Evolutionary conservation across 2,113 vertebrate genomes (phyloP).

Genomic region (Pachypanchax playfairii): DNA sequence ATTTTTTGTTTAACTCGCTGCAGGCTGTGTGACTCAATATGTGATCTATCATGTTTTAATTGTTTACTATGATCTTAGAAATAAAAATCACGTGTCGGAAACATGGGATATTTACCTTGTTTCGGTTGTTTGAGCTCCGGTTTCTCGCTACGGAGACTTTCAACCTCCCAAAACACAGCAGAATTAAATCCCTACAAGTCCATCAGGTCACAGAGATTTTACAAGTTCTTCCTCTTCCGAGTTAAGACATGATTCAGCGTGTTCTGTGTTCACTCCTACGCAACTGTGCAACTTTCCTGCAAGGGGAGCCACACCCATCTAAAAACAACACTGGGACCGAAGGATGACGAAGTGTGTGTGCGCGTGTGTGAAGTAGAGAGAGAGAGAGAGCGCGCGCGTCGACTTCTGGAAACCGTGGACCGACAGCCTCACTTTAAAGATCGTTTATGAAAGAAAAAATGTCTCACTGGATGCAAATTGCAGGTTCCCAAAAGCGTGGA

Average conservation of each 20-base stretch:
- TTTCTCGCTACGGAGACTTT: constrained; percentile 2
- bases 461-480: too few relatives aligned
- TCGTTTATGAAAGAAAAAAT: constrained; percentile 15
- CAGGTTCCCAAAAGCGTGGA: too few relatives aligned
- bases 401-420: constrained; percentile 18
- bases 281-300: constrained; percentile 7
- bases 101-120: constrained; percentile 34
- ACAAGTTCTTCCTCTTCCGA: background rate
- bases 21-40: too few relatives aligned
- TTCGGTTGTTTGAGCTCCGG: background rate
- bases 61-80: too few relatives aligned
- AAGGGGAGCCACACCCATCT: constrained; percentile 46
- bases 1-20: too few relatives aligned
- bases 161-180: background rate
- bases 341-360: background rate
- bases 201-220: background rate
- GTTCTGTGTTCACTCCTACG: background rate
- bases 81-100: too few relatives aligned
- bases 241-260: background rate
- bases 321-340: constrained; percentile 4
- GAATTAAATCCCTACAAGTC: background rate
- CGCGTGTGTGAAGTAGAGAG: background rate
- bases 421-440: constrained; percentile 16
- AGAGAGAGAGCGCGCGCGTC: background rate
- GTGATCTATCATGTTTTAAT: too few relatives aligned